phyloP scores from a whole-genome alignment of 2,888 invertebrate species.

The Adela reaumurella region DNA sequence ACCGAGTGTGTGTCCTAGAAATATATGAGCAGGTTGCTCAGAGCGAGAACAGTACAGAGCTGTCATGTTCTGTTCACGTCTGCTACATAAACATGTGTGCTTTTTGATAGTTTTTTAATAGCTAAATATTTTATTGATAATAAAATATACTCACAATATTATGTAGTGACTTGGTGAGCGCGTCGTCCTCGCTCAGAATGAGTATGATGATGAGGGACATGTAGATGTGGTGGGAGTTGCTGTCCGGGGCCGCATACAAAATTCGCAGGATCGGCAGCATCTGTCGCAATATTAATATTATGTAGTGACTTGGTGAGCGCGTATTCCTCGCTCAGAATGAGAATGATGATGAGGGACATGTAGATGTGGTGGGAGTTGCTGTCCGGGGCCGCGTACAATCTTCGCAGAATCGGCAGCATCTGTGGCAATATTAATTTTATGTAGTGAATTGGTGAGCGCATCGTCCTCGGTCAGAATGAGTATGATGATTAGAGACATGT shows the following conservation, averaged over 20 bases:
- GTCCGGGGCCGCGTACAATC: slow-evolving; percentile 87
- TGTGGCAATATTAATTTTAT: slow-evolving; percentile 54
- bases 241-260: slow-evolving; percentile 86
- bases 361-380: slow-evolving; percentile 97
- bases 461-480: slow-evolving; percentile 97
- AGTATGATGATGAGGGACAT: slow-evolving; percentile 96
- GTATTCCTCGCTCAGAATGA: slow-evolving; percentile 96
- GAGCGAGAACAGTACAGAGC: too few relatives aligned
- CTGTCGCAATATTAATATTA: slow-evolving; percentile 48
- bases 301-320: slow-evolving; percentile 92
- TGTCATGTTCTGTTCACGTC: too few relatives aligned
- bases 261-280: slow-evolving; percentile 91
- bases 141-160: slow-evolving; percentile 72
- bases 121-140: too few relatives aligned
- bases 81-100: too few relatives aligned
- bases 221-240: slow-evolving; percentile 95
- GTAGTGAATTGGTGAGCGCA: slow-evolving; percentile 88
- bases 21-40: too few relatives aligned
- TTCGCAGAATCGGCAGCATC: slow-evolving; percentile 90
- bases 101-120: too few relatives aligned
- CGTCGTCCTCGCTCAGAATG: slow-evolving; percentile 94
- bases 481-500: slow-evolving; percentile 96
- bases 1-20: too few relatives aligned
- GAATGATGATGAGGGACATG: slow-evolving; percentile 94
- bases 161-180: slow-evolving; percentile 91